Percentiles rank a stretch among this genome's conserved stretches.
Evolutionary conservation across 2,888 invertebrate species (phyloP).

Genomic region (Drosophila picticornis): DNA sequence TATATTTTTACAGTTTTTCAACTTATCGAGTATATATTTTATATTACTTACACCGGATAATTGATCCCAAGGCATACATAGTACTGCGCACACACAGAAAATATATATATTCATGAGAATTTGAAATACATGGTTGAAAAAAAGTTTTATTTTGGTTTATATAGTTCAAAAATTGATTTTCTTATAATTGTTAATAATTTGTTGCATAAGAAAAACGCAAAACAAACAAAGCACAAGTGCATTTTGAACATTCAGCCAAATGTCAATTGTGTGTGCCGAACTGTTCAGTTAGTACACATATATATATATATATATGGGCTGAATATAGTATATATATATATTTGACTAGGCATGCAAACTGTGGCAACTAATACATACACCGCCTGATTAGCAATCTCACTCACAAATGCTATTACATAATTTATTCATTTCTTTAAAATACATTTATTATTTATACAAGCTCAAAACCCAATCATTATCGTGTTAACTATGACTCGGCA

Average conservation of each 20-base stretch:
- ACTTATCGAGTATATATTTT: conserved; percentile 39
- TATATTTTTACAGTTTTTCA: conserved; percentile 18
- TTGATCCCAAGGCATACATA: conserved; percentile 95
- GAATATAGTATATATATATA: conserved; percentile 6
- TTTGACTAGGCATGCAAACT: conserved; percentile 34
- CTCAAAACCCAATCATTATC: neutral
- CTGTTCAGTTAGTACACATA: conserved; percentile 25
- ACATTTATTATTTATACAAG: conserved; percentile 1
- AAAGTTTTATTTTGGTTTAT: conserved; percentile 46
- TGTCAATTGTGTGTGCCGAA: conserved; percentile 32
- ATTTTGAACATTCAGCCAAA: conserved; percentile 34
- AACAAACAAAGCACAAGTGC: conserved; percentile 34
- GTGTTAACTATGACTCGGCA: conserved; percentile 3
- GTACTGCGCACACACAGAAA: conserved; percentile 86
- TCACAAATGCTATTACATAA: conserved; percentile 4
- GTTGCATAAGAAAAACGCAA: conserved; percentile 25
- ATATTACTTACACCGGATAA: conserved; percentile 94
- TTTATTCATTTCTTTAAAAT: conserved; percentile 6
- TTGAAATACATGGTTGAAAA: conserved; percentile 61
- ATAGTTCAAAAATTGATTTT: conserved; percentile 21
- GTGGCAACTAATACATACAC: conserved; percentile 32
- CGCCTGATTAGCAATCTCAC: neutral
- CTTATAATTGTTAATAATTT: conserved; percentile 23
- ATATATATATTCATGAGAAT: conserved; percentile 61
- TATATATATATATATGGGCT: conserved; percentile 4